Percentiles rank a stretch among this genome's conserved stretches.
Conservation (phyloP, 2,113 vertebrate genomes). For the Heliornis fulica region DNA sequence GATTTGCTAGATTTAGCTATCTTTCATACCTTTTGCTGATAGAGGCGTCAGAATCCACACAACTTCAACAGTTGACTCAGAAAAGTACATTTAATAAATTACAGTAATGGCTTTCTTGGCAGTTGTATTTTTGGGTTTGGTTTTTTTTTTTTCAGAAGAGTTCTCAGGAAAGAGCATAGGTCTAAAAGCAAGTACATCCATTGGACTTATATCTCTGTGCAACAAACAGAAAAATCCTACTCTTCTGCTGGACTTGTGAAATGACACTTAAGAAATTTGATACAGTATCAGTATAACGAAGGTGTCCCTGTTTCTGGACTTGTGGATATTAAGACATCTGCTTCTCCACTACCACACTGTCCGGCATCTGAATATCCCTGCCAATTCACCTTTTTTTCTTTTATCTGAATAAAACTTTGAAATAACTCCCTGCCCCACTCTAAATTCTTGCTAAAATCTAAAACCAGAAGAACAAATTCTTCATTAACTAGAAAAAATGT, state of each 20-base stretch:
- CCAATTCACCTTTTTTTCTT: neutral
- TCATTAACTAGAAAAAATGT: neutral
- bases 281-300: neutral
- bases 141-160: neutral
- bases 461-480: neutral
- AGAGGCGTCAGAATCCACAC: neutral
- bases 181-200: neutral
- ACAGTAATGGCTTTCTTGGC: neutral
- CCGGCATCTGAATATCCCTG: neutral
- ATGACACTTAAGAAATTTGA: neutral
- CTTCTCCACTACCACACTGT: neutral
- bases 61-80: neutral
- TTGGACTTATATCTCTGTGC: neutral
- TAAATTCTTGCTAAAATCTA: neutral
- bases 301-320: neutral
- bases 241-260: neutral
- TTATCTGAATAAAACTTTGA: neutral
- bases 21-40: neutral
- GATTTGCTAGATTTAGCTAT: neutral
- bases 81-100: neutral
- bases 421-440: neutral
- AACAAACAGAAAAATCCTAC: neutral
- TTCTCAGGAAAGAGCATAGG: neutral
- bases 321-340: neutral
- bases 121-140: too few species aligned